Percentiles rank a stretch among this genome's conserved stretches.
Evolutionary conservation across 2,113 vertebrate species (phyloP).

Genomic region (Arenaria interpres): DNA sequence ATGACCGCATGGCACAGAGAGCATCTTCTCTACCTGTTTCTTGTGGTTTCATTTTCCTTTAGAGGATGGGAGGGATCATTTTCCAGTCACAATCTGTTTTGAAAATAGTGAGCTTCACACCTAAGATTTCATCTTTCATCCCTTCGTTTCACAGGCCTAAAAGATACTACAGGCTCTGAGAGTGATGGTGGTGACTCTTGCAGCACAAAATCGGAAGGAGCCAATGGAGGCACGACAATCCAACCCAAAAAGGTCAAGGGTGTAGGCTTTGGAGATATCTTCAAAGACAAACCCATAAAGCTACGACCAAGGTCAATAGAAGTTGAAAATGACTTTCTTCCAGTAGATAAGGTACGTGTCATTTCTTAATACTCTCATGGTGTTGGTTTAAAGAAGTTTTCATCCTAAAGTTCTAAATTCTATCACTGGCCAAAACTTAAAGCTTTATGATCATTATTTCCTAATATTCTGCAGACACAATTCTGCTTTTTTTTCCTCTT

Average conservation of each 20-base stretch:
- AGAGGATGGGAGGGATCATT: not conserved
- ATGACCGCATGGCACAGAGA: not conserved
- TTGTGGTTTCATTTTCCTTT: not conserved
- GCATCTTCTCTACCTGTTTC: not conserved
- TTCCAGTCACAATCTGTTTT: not conserved
- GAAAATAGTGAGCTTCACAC: not conserved
- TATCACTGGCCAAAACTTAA: not conserved
- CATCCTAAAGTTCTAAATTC: not conserved
- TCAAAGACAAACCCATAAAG: slow-evolving; percentile 96
- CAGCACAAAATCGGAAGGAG: slow-evolving; percentile 89
- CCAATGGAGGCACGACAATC: slow-evolving; percentile 86
- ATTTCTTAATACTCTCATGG: slow-evolving; percentile 21
- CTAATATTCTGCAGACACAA: not conserved
- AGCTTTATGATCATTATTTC: not conserved
- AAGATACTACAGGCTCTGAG: slow-evolving; percentile 93
- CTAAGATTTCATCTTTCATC: slow-evolving; percentile 44
- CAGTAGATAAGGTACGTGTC: slow-evolving; percentile 83
- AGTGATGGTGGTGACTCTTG: slow-evolving; percentile 90
- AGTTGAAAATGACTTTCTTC: slow-evolving; percentile 83
- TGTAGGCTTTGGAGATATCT: slow-evolving; percentile 98
- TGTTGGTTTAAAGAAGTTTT: not conserved
- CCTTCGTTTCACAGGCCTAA: slow-evolving; percentile 79
- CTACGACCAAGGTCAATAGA: slow-evolving; percentile 94
- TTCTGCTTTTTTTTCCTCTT: not conserved
- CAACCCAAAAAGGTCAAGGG: slow-evolving; percentile 95